Evolutionary conservation across 2,113 vertebrate species (phyloP).

Genomic region (Synodontis membranacea): DNA sequence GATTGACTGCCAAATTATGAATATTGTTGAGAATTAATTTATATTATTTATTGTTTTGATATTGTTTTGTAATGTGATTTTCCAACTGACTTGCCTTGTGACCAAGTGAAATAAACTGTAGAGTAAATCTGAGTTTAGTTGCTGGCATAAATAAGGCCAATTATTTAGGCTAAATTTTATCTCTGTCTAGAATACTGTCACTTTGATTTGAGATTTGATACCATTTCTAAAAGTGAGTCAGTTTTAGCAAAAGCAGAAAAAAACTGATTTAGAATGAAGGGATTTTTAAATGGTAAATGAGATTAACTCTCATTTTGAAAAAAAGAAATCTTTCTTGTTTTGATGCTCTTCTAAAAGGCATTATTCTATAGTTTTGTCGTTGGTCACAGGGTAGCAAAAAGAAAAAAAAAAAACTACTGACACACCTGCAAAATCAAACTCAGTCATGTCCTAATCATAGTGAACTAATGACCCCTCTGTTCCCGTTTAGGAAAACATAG

Average conservation of each 20-base stretch:
- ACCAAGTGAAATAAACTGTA: background rate
- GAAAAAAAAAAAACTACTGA: conserved; percentile 4
- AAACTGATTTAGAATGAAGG: too few species aligned
- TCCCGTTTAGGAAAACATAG: conserved; percentile 90
- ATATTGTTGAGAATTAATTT: background rate
- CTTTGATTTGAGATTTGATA: background rate
- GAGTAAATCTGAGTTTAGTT: background rate
- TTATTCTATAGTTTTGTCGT: background rate
- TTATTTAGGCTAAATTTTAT: background rate
- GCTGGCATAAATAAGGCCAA: background rate
- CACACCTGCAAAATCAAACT: conserved; percentile 19
- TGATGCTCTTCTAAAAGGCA: background rate
- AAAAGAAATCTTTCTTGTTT: conserved; percentile 1
- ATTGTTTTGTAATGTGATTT: background rate
- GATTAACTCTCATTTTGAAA: background rate
- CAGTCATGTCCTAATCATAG: conserved; percentile 33
- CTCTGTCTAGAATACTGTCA: background rate
- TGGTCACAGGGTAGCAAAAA: conserved; percentile 29
- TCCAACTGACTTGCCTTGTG: conserved; percentile 40
- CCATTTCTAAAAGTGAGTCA: background rate
- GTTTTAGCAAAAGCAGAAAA: background rate
- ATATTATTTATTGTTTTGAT: background rate
- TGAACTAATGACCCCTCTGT: conserved; percentile 71
- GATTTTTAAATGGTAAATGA: background rate
- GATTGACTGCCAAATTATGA: background rate